Conservation (phyloP, 2,797 vertebrate genomes). For the Tenualosa thibaudeaui region DNA sequence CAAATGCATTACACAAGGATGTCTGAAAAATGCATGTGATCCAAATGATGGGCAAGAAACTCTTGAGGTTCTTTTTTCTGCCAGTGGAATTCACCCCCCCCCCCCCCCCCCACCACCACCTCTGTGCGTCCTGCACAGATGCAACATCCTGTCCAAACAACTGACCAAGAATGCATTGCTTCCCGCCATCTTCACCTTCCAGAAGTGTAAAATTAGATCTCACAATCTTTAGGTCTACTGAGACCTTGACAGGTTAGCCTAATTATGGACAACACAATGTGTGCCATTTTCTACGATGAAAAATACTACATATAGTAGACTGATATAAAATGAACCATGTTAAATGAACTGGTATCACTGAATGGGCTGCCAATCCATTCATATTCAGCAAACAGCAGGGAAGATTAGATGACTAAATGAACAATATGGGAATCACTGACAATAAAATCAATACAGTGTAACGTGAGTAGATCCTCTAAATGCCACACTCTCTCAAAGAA, state of each 20-base stretch:
- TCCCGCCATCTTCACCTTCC: conserved; percentile 3
- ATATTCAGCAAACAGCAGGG: background rate
- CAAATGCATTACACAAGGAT: background rate
- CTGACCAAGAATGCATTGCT: background rate
- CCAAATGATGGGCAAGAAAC: background rate
- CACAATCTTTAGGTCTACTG: background rate
- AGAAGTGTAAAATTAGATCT: background rate
- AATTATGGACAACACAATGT: background rate
- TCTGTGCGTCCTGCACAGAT: background rate
- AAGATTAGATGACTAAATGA: background rate
- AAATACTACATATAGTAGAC: background rate
- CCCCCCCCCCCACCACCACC: background rate
- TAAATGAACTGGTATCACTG: background rate
- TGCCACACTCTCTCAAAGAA: background rate
- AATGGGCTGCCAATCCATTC: background rate
- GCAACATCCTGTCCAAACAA: conserved; percentile 12
- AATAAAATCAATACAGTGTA: conserved; percentile 11
- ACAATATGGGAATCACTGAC: background rate
- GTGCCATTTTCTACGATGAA: background rate
- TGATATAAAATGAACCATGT: background rate
- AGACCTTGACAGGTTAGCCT: background rate
- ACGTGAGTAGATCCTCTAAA: background rate
- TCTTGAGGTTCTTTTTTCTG: background rate
- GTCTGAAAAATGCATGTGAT: conserved; percentile 5
- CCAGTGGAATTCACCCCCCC: background rate